Evolutionary conservation across 2,797 vertebrate species (phyloP), one percentile per base, ranked within the genome.

Genomic region (Periparus ater): DNA sequence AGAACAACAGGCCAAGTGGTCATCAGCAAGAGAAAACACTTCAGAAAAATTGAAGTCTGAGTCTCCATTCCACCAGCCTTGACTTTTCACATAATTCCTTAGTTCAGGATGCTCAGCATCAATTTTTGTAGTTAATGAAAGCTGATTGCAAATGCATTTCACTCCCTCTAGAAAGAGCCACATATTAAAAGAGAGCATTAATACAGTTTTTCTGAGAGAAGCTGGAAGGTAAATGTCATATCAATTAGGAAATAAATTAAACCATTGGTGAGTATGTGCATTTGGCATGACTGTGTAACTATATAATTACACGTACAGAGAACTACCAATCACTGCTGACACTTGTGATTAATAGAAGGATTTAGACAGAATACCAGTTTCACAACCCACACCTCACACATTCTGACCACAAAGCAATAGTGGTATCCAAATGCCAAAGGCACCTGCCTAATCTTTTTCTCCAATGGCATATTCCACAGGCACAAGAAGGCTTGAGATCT

Each of bases 1-100:
- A 47, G 97, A 94, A 91, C 96, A 98, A 75, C 97, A 97, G 82
- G 96, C 92, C 86, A 91, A 82, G 63, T 96, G 97, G 68, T 96
- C 95, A 65, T 97, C 96, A 29, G 86, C 87, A 75, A 96, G 85
- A 95, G 98, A 98, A 91, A 98, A 98, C 5, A 98, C 97, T 95
- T 98, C 91, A 73, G 98, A 97, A 88, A 98, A 98, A 92, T 98
- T 98, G 96, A 98, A 98, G 85, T 98, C 98, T 1, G 97, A 97
- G 48, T 98, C 98, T 93, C 94, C 97, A 0, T 85, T 98, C 98
- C 98, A 98, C 98, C 98, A 98, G 62, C 98, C 98, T 97, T 98
- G 98, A 94, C 95, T 97, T 96, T 97, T 97, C 74, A 98, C 98
- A 0, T 98, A 98, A 94, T 79, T 89, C 93, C 97, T 96, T 90